These are phyloP conservation scores for Ephestia elutella DNA, from an alignment of 1,140 invertebrate genomes.

Conservation along the genomic window DNA sequence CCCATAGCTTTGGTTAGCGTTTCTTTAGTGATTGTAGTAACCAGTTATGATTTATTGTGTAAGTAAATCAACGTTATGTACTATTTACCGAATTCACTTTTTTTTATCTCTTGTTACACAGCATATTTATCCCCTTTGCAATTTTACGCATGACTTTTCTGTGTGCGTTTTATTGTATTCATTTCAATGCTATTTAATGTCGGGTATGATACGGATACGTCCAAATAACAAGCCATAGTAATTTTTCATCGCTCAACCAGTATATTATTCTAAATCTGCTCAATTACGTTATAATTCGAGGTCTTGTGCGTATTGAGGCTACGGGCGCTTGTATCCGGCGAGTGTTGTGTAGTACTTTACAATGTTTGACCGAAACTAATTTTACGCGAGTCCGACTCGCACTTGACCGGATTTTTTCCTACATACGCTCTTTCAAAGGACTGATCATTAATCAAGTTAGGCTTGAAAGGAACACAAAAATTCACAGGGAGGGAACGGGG, in stretches of 20 bases:
- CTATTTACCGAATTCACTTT: too few species aligned
- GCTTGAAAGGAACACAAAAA: too few species aligned
- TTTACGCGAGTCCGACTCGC: too few species aligned
- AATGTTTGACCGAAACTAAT: too few species aligned
- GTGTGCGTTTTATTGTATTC: background rate
- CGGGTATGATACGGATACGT: background rate
- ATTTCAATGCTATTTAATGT: background rate
- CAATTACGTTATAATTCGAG: slow-evolving; percentile 11
- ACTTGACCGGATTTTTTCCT: too few species aligned
- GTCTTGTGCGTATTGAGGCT: slow-evolving; percentile 10
- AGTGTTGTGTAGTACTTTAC: background rate
- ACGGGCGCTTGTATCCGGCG: slow-evolving; percentile 6
- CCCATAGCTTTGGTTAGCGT: too few species aligned
- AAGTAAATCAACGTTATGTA: too few species aligned
- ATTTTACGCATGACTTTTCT: background rate
- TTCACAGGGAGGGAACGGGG: too few species aligned
- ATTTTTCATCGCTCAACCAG: slow-evolving; percentile 1
- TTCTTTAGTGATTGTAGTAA: too few species aligned
- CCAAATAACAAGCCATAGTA: background rate
- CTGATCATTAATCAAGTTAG: too few species aligned
- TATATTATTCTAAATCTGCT: slow-evolving; percentile 8
- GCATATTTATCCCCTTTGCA: background rate
- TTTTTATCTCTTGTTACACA: background rate
- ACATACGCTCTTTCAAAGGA: too few species aligned
- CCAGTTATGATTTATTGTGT: background rate